Base-by-base conservation (phyloP, 2,113 vertebrate genomes). In the Myrmecophaga tridactyla region DNA sequence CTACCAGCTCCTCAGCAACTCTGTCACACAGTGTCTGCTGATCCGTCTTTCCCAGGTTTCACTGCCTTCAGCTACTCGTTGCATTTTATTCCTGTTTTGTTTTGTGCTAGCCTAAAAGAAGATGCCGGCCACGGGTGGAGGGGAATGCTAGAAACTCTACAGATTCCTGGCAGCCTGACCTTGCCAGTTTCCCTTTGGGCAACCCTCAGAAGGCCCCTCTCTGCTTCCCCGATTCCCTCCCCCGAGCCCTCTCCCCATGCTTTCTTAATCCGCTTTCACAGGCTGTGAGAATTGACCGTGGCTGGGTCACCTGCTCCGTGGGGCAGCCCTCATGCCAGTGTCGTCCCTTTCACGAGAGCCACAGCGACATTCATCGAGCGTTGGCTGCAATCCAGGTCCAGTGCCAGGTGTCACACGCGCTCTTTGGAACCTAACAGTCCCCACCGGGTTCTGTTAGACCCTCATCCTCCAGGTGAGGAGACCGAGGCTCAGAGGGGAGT, bases 271-370 rank as follows among this genome's bases (percentile, higher is more conserved):
- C 15, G 10, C 56, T 39, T 36, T 60, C 67, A 58, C 48, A 3
- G 5, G 17, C n/a, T 7, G 14, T 23, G 56, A 73, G 10, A 41
- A n/a, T 15, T 1, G 4, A 51, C 27, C 1, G 6, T 21, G n/a
- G 7, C 60, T 70, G 18, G 31, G 56, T 92, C 43, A 63, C 43
- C n/a, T 83, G 58, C 36, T 77, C 34, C 14, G 36, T 9, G 0
- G 0, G 11, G 65, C 39, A 65, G 27, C 60, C 13, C 62, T 53
- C 53, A 72, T 29, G 13, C n/a, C 56, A 58, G 29, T 0, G 7
- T 34, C 43, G 18, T 36, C 63, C 15, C 14, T 77, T 39, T 53
- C 34, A 25, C 56, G 39, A 48, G 5, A 60, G 53, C 43, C 31
- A 15, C 4, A 43, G 29, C 9, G 56, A 29, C n/a, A 1, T 43